Base-by-base conservation (phyloP, 2,888 invertebrate species). In the Drosophila longiperda region DNA sequence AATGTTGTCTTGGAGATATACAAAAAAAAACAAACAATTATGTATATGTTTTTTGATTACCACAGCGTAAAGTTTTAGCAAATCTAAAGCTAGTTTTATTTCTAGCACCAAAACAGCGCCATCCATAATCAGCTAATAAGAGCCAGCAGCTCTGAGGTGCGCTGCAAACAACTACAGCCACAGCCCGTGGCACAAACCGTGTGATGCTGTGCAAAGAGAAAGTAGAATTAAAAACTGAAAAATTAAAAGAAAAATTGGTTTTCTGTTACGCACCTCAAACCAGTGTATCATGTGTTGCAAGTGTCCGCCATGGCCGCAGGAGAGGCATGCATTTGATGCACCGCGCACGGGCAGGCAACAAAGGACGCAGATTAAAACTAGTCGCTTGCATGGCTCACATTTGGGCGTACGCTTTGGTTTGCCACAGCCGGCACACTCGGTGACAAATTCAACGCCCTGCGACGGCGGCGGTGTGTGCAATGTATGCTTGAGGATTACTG, bases 251-350 rank as follows among this genome's bases (percentile, higher is more conserved):
- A 45, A 45, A 15, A 23, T 6, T 23, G 1, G 15, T 45, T n/a
- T 52, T 20, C 29, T 15, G 17, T 20, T 17, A 29, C 59, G 34
- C 55, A 92, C 93, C 82, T 92, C 93, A 92, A 97, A 97, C 99
- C 99, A 99, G 62, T 96, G 94, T 84, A 95, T 94, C 94, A 99
- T 95, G 93, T 98, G 98, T 57, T 94, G 93, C 3, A 96, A 95
- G 93, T 99, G 99, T 0, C 98, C 99, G 3, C 98, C 98, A 93
- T 99, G 99, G 0, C 98, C 98, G 93, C 99, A 99, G 73, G 96
- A 94, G 62, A 97, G 94, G 93, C 99, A 99, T 83, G 97, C 97
- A 92, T 96, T 97, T 60, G 97, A 96, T 1, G 95, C 95, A 3
- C 96, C 98, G 93, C 96, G 95, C 36, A 98, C 98, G 17, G 97